Evolutionary conservation across 2,888 invertebrate species (phyloP).

Genomic region (Scaptomyza caliginosa): DNA sequence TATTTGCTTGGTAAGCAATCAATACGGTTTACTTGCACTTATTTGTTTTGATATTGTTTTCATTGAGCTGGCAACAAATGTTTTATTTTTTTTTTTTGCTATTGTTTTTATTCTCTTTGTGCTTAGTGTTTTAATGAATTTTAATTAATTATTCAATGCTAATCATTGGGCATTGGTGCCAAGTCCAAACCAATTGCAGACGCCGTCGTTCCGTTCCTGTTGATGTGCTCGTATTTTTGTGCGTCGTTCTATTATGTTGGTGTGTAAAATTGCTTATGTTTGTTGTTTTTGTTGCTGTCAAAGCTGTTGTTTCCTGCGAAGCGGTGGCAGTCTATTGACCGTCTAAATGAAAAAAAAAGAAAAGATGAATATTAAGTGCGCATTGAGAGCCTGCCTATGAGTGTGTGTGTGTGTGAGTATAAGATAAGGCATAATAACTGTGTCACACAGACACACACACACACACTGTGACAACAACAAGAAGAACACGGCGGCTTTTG

Average conservation of each 20-base stretch:
- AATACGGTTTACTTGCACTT: slow-evolving; percentile 53
- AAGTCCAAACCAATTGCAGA: slow-evolving; percentile 20
- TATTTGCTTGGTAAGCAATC: slow-evolving; percentile 66
- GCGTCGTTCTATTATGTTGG: slow-evolving; percentile 2
- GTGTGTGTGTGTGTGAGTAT: slow-evolving; percentile 15
- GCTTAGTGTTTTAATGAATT: slow-evolving; percentile 33
- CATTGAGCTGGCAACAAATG: background rate
- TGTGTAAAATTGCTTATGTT: slow-evolving; percentile 11
- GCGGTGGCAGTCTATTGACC: slow-evolving; percentile 52
- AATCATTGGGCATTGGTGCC: slow-evolving; percentile 26
- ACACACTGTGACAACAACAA: slow-evolving; percentile 36
- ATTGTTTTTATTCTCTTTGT: background rate
- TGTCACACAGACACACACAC: slow-evolving; percentile 54
- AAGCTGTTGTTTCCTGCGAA: slow-evolving; percentile 38
- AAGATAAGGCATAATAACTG: slow-evolving; percentile 59
- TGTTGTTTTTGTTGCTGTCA: slow-evolving; percentile 14
- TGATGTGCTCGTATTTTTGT: slow-evolving; percentile 9
- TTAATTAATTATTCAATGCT: slow-evolving; percentile 37
- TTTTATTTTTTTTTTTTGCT: slow-evolving; percentile 13
- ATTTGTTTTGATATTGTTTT: slow-evolving; percentile 34
- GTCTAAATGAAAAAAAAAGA: slow-evolving; percentile 30
- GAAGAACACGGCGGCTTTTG: slow-evolving; percentile 56
- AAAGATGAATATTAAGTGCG: slow-evolving; percentile 37
- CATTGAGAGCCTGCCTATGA: slow-evolving; percentile 15
- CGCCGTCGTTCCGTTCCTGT: slow-evolving; percentile 27